Evolutionary conservation across 2,113 vertebrate genomes (phyloP), one percentile per base, ranked within the genome.

Genomic region (Brachyhypopomus occidentalis): DNA sequence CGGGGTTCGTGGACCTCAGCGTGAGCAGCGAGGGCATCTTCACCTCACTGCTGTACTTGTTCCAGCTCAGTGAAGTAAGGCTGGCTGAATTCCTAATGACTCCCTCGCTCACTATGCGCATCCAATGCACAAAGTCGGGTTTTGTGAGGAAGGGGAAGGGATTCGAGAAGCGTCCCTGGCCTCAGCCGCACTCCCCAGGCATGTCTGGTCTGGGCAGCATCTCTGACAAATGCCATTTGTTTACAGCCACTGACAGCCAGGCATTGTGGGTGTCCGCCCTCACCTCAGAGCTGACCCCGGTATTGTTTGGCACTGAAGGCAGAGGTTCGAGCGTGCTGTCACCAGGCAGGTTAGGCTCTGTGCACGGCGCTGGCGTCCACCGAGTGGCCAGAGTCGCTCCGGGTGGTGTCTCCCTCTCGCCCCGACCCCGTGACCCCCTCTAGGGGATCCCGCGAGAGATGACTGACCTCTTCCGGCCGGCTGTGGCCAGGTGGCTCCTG

Each of bases 401-500:
- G 72, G 75, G 80, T 82, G 75, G 22, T 73, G 36, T 75, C 79
- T 81, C 25, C 58, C 81, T 64, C 48, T 63, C 64, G 78, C 59
- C 85, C 41, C 71, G 77, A 80, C 84, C 77, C 69, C 12, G 16
- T 72, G 84, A 84, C 83, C 84, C 74, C 59, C 83, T 71, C 81
- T 59, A 63, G 80, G 77, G 83, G 79, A 79, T 27, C 71, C 75
- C 27, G 71, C 78, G 45, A 2, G 72, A 60, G 59, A 79, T 69
- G 77, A 80, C 81, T 64, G 62, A 83, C 78, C 80, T 69, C 72
- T 62, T 76, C 56, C 38, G n/a, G 77, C 71, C 60, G 30, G 58
- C 58, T 71, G 30, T 79, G 81, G 78, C 81, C 86, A 85, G 86
- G 86, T 87, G 84, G 83, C 83, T 83, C 38, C 79, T 86, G 85